Evolutionary conservation across 2,888 invertebrate species (phyloP).

Genomic region (Meloe dianella): DNA sequence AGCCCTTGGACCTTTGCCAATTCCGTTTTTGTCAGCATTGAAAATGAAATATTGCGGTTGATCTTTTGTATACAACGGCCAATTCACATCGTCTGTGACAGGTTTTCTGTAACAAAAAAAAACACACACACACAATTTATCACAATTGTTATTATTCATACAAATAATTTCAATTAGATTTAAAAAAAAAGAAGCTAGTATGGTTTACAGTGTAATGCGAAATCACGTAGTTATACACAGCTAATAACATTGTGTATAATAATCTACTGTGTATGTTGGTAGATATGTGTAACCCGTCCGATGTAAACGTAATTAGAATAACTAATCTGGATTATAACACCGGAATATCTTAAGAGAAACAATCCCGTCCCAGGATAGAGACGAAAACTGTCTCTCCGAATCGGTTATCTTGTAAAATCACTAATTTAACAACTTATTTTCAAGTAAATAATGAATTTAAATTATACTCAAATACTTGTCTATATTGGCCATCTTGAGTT

Average conservation of each 20-base stretch:
- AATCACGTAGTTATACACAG: conserved; percentile 14
- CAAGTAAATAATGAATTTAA: no score
- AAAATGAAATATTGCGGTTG: conserved; percentile 90
- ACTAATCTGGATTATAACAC: conserved; percentile 53
- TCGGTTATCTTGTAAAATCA: neutral
- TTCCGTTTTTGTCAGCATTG: conserved; percentile 78
- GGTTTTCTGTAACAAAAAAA: conserved; percentile 63
- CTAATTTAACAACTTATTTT: neutral
- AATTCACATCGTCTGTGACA: conserved; percentile 74
- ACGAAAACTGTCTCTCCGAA: neutral
- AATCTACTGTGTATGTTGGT: conserved; percentile 23
- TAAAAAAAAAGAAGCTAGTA: no score
- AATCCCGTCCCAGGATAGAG: neutral
- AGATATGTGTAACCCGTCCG: conserved; percentile 39
- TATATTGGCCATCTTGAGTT: neutral
- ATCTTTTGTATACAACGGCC: conserved; percentile 87
- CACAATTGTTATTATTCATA: no score
- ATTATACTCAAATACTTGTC: neutral
- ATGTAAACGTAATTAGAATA: conserved; percentile 53
- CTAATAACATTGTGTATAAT: conserved; percentile 33
- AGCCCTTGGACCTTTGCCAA: conserved; percentile 77
- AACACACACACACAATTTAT: no score
- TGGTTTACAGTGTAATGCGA: neutral
- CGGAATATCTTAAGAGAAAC: conserved; percentile 32
- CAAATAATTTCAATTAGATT: no score